phyloP scores from a whole-genome alignment of 2,797 vertebrate genomes.

The Diplodus puntazzo region DNA sequence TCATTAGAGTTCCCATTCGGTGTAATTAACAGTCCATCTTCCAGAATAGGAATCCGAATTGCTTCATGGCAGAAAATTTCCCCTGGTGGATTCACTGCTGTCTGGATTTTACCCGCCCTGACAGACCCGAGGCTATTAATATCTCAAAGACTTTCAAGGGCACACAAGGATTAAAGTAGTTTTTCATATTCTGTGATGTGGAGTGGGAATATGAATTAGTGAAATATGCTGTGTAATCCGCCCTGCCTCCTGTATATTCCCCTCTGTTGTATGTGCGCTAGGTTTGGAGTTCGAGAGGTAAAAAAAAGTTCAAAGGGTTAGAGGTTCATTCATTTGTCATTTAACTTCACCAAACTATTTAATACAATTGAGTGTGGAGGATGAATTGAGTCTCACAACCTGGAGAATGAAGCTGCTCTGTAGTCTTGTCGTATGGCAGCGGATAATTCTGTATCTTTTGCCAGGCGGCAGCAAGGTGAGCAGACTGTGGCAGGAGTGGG shows the following conservation, averaged over 20 bases:
- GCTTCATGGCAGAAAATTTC: slow-evolving; percentile 34
- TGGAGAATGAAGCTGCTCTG: too few species aligned
- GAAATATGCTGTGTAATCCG: slow-evolving; percentile 57
- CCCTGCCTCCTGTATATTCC: not conserved
- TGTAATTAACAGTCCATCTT: slow-evolving; percentile 61
- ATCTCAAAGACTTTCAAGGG: slow-evolving; percentile 71
- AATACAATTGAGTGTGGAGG: too few species aligned
- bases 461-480: too few species aligned
- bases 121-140: slow-evolving; percentile 57
- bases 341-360: too few species aligned
- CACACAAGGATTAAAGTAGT: slow-evolving; percentile 60
- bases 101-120: slow-evolving; percentile 50
- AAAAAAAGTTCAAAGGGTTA: too few species aligned
- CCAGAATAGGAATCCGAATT: slow-evolving; percentile 48
- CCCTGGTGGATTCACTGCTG: slow-evolving; percentile 40
- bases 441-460: too few species aligned
- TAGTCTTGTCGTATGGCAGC: too few species aligned
- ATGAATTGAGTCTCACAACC: too few species aligned
- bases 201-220: slow-evolving; percentile 15
- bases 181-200: slow-evolving; percentile 47
- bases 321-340: too few species aligned
- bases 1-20: slow-evolving; percentile 29
- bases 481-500: too few species aligned
- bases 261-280: not conserved
- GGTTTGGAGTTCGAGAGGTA: not conserved